A percentile compares a stretch with the other conserved stretches of the same genome.
phyloP scores from a whole-genome alignment of 2,888 invertebrate genomes.

The Amphimallon solstitiale region DNA sequence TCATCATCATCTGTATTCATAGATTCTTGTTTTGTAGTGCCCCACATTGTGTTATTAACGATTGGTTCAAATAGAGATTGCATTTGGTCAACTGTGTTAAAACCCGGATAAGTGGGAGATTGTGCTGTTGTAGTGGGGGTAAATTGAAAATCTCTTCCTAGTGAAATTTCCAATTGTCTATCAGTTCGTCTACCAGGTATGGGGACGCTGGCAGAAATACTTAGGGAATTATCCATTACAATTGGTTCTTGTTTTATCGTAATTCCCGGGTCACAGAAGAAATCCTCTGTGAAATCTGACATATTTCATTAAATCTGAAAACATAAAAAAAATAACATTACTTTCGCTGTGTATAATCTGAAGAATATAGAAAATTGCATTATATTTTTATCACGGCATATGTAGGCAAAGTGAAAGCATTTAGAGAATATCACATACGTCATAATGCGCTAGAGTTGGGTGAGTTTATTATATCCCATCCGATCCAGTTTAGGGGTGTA shows the following conservation, averaged over 20 bases:
- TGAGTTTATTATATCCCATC: no score
- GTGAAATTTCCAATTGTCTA: conserved; percentile 63
- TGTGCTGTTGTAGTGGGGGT: conserved; percentile 69
- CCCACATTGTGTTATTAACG: conserved; percentile 63
- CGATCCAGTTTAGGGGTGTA: no score
- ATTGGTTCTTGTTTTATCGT: conserved; percentile 72
- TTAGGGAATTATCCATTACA: conserved; percentile 61
- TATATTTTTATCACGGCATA: no score
- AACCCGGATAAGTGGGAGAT: conserved; percentile 66
- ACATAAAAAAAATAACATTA: neutral
- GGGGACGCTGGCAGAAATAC: conserved; percentile 71
- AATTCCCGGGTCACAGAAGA: conserved; percentile 71
- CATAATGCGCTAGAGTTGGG: no score
- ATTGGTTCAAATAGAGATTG: conserved; percentile 59
- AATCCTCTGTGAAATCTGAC: conserved; percentile 73
- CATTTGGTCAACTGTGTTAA: conserved; percentile 57
- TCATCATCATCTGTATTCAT: conserved; percentile 87
- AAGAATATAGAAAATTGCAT: no score
- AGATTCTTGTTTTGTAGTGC: conserved; percentile 62
- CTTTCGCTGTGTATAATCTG: no score
- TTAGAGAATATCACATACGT: no score
- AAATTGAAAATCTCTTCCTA: conserved; percentile 65
- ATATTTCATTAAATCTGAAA: conserved; percentile 55
- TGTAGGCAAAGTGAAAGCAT: no score
- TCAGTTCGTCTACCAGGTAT: conserved; percentile 66